Percentiles rank a stretch among this genome's conserved stretches.
phyloP scores from a whole-genome alignment of 2,888 invertebrate species.

The Vanessa cardui region DNA sequence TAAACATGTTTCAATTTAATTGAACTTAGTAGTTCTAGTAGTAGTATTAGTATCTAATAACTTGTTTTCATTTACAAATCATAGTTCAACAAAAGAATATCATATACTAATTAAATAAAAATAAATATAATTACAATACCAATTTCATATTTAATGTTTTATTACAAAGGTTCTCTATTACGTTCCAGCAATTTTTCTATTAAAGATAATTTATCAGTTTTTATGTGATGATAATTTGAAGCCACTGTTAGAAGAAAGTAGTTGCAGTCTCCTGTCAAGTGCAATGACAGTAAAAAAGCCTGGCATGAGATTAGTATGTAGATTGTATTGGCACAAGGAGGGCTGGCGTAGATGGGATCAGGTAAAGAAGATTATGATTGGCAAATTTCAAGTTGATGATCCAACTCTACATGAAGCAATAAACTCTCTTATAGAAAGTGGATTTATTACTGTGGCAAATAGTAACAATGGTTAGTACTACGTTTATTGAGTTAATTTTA shows the following conservation, averaged over 20 bases:
- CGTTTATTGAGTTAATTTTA: not conserved
- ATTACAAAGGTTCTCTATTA: not conserved
- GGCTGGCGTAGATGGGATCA: constrained; percentile 61
- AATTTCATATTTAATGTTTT: not conserved
- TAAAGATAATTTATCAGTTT: constrained; percentile 59
- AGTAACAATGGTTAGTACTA: constrained; percentile 43
- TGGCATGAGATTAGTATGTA: constrained; percentile 61
- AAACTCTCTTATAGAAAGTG: constrained; percentile 50
- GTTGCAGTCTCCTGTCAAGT: constrained; percentile 50
- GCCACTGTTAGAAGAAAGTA: constrained; percentile 50
- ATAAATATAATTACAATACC: not conserved
- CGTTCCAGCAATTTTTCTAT: constrained; percentile 62
- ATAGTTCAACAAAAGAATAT: too few species aligned
- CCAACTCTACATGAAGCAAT: constrained; percentile 49
- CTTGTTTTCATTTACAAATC: too few species aligned
- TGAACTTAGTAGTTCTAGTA: too few species aligned
- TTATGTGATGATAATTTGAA: constrained; percentile 53
- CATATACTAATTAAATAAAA: not conserved
- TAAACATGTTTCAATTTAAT: too few species aligned
- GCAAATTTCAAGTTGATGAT: constrained; percentile 45
- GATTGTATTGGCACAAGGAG: constrained; percentile 67
- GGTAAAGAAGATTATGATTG: constrained; percentile 48
- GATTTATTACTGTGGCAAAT: constrained; percentile 47
- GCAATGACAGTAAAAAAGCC: constrained; percentile 52
- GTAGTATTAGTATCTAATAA: too few species aligned